phyloP scores from a whole-genome alignment of 1,140 invertebrate genomes.

The Brachionus plicatilis region DNA sequence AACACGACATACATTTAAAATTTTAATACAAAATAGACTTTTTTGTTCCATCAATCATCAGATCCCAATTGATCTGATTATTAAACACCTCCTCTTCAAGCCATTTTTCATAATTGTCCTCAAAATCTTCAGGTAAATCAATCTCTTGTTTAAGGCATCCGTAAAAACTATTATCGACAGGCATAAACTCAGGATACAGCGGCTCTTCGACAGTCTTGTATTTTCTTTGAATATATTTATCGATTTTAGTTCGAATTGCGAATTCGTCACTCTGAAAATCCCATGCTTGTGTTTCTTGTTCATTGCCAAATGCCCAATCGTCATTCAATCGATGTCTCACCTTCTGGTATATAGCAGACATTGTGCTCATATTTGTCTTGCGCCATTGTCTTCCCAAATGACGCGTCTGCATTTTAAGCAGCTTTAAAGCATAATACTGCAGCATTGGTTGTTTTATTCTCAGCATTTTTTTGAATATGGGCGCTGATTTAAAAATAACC shows the following conservation, averaged over 20 bases:
- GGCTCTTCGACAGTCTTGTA: constrained; percentile 9
- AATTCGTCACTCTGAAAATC: constrained; percentile 40
- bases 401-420: constrained; percentile 98
- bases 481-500: constrained; percentile 97
- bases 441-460: constrained; percentile 87
- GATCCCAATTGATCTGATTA: neutral
- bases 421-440: constrained; percentile 92
- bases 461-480: constrained; percentile 89
- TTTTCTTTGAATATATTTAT: neutral
- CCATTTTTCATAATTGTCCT: constrained; percentile 35
- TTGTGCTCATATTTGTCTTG: constrained; percentile 98
- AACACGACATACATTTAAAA: neutral
- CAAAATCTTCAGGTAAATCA: neutral
- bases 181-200: neutral
- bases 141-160: neutral
- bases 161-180: neutral
- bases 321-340: constrained; percentile 79
- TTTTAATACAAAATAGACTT: neutral
- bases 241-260: constrained; percentile 19
- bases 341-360: constrained; percentile 97
- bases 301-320: constrained; percentile 99
- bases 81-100: constrained; percentile 27
- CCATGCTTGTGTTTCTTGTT: constrained; percentile 39
- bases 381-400: constrained; percentile 97
- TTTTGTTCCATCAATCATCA: neutral